Evolutionary conservation across 2,113 vertebrate genomes (phyloP), one percentile per base, ranked within the genome.

Genomic region (Hyperopisus bebe): DNA sequence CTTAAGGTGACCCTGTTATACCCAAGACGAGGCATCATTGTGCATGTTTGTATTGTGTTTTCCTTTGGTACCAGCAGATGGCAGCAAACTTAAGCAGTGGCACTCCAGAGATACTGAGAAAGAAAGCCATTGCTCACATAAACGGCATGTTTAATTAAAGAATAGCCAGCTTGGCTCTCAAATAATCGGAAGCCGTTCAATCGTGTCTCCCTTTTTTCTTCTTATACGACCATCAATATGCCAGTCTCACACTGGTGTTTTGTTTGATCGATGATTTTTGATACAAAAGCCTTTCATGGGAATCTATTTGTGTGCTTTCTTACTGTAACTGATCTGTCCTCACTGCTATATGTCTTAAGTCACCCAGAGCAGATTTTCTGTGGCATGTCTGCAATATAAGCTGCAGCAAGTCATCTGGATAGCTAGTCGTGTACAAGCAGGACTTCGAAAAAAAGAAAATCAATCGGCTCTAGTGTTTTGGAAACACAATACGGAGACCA

Each of bases 101-200:
- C 89, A 89, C 5, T 91, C 84, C n/a, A 74, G 88, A 1, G 93
- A 88, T 90, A 91, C 95, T 96, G 90, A 39, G 85, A 86, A 93
- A 19, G 92, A 48, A 93, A 47, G 90, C 17, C 1, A 53, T 13
- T 89, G 9, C 7, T 39, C 80, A 77, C 51, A 84, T 58, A 90
- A 87, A 90, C 3, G 80, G 9, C 9, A 51, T 21, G 19, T 51
- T 27, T 47, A 35, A 83, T 35, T 27, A 27, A 53, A 27, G 2
- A 48, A 86, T 11, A 35, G 3, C 47, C 5, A 7, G 7, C n/a
- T 51, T 50, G 48, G 27, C 46, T 86, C 42, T 50, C 47, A 27
- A 86, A 48, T 51, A 31, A 50, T 51, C 1, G 7, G 80, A 46
- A 10, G 9, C 44, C 80, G 0, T 24, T 77, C 70, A 31, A 77